Conservation (phyloP, 2,888 invertebrate genomes). For the Amphipyra tragopoginis region DNA sequence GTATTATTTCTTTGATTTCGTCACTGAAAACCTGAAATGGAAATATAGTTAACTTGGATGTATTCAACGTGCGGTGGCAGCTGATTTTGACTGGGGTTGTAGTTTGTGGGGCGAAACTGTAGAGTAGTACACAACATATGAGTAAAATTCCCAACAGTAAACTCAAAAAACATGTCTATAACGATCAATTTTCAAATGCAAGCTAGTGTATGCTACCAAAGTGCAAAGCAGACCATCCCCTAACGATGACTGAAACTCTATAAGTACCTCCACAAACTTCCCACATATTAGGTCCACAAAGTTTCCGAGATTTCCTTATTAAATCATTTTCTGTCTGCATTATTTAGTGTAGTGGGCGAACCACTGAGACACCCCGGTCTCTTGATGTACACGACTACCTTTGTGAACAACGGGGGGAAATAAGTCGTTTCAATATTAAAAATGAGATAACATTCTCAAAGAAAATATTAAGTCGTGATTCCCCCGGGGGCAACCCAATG, state of each 20-base stretch:
- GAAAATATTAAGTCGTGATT: constrained; percentile 88
- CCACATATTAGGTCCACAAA: constrained; percentile 47
- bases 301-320: constrained; percentile 54
- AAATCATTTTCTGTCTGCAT: constrained; percentile 56
- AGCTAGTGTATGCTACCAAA: constrained; percentile 4
- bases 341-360: constrained; percentile 57
- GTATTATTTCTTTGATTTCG: constrained; percentile 88
- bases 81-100: constrained; percentile 26
- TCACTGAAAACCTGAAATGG: constrained; percentile 83
- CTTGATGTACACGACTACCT: constrained; percentile 78
- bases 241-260: constrained; percentile 34
- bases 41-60: constrained; percentile 66
- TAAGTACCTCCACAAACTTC: constrained; percentile 31
- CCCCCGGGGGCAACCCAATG: constrained; percentile 83
- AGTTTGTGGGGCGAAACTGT: constrained; percentile 2
- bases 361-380: constrained; percentile 63
- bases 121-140: too few species aligned
- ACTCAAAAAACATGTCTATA: too few species aligned
- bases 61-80: constrained; percentile 8
- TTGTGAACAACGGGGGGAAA: constrained; percentile 81
- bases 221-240: constrained; percentile 12
- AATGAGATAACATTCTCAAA: constrained; percentile 88
- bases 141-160: too few species aligned
- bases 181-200: neutral
- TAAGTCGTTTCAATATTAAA: constrained; percentile 86